Base-by-base conservation (phyloP, 2,888 invertebrate genomes). In the Deilephila porcellus region DNA sequence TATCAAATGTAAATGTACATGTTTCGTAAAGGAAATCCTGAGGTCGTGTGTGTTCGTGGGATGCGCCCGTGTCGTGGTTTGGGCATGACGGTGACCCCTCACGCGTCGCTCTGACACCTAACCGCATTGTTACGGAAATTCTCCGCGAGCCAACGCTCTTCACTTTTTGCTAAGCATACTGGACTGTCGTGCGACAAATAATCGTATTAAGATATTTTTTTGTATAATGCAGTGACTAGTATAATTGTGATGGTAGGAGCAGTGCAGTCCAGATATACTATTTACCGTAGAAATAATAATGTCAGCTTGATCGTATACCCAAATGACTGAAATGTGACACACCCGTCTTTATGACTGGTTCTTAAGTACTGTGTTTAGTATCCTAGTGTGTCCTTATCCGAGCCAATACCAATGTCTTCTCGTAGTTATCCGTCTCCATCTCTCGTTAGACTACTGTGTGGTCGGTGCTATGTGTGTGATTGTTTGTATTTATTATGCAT, bases 51-150 rank as follows among this genome's bases (percentile, higher is more conserved):
- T 63, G 71, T 67, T 56, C 7, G 56, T 59, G 60, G 20, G 70
- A 70, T 56, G 67, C 19, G 56, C 34, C 20, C 37, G 56, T 62
- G 77, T 67, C 72, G 72, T 63, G 73, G 64, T 76, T 78, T 78
- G 72, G 73, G 70, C 60, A 52, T 62, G 56, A 71, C 74, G 72
- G 63, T 72, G 71, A 59, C 53, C 73, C 29, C 75, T 73, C 74
- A 73, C 76, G 79, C 78, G 76, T 79, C 80, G 77, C 76, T 76
- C 76, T 81, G 86, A 84, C 88, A 86, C 86, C 85, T 80, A 82
- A 81, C 84, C 87, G 85, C 90, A 90, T 91, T 91, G 91, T 91
- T 90, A 85, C 86, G 76, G 62, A 82, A 84, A 86, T 90, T 86
- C 86, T 84, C 82, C 77, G 79, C 83, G 83, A 77, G 77, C 80